These are phyloP conservation scores for Muntiacus reevesi DNA, from an alignment of 2,113 vertebrate genomes.

Conservation along the genomic window DNA sequence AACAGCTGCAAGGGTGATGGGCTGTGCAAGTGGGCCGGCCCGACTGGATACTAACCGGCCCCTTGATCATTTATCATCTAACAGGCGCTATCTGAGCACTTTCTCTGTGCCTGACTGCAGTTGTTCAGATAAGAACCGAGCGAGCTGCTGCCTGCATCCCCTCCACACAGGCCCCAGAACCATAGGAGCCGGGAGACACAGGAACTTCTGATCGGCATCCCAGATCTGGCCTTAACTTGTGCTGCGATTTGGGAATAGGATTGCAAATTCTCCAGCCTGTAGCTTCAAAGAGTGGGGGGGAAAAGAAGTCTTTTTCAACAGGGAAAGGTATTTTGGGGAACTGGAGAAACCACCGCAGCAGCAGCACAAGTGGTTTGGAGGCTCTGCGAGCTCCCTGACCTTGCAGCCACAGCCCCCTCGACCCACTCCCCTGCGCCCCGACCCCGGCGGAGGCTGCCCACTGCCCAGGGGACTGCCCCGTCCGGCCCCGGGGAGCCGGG, in stretches of 20 bases:
- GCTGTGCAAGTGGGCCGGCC: rapidly evolving
- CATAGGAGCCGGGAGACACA: neutral
- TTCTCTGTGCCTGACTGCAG: neutral
- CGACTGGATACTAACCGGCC: neutral
- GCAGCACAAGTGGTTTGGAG: neutral
- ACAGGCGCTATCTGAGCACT: neutral
- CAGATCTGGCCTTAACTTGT: neutral
- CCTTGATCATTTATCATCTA: neutral
- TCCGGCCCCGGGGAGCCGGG: rapidly evolving
- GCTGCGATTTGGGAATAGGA: neutral
- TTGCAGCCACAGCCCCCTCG: neutral
- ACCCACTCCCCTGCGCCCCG: neutral
- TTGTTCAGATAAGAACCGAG: neutral
- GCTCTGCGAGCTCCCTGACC: neutral
- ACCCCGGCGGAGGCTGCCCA: neutral
- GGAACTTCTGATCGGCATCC: neutral
- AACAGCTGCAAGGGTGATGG: neutral
- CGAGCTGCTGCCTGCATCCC: neutral
- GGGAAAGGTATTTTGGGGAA: neutral
- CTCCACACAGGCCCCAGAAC: neutral
- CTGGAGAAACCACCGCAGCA: neutral
- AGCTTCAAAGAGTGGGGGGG: neutral
- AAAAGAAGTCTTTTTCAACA: neutral
- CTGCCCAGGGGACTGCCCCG: rapidly evolving
- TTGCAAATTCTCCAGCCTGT: neutral